Base-by-base conservation (phyloP, 1,140 invertebrate species). In the Panagrolaimus sp. region DNA sequence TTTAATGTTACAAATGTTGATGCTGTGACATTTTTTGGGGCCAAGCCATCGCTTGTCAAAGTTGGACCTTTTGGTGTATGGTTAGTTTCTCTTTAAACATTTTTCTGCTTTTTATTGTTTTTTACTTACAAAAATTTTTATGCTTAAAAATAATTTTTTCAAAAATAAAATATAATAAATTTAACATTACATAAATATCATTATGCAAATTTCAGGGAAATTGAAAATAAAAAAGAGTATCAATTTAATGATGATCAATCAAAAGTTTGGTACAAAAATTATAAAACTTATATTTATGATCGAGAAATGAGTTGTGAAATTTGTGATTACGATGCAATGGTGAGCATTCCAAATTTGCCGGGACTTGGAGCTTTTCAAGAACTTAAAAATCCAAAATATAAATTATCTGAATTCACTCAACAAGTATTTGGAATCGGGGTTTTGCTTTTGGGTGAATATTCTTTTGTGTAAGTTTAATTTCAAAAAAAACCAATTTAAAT, bases 1-100 rank as follows among this genome's bases (percentile, higher is more conserved):
- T 94, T 91, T 85, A 93, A 94, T 84, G 90, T 94, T 8, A 91
- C 91, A 24, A 95, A 95, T 83, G 89, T 90, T 0, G 89, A 92
- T 70, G 91, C 93, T 78, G 91, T 94, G 81, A 86, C 92, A 4
- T 90, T 90, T 81, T 89, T 90, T 73, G 89, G 90, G 55, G 82
- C 65, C 10, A 93, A 91, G 82, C 91, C 92, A 1, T 85, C 89
- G 48, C 84, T 94, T 4, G 87, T 90, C 58, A 90, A 94, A 83
- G 85, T 92, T 64, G 91, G 91, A 1, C 92, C 92, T 3, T 94
- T 91, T 74, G 82, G 83, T 8, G 86, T 85, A 76, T 78, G 79
- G 76, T 83, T 75, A 66, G 70, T 73, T 38, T n/a, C n/a, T n/a
- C n/a, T n/a, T n/a, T n/a, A n/a, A n/a, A n/a, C n/a, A n/a, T n/a